Percentiles rank a stretch among this genome's conserved stretches.
Evolutionary conservation across 2,113 vertebrate species (phyloP).

Genomic region (Lasiurus borealis): DNA sequence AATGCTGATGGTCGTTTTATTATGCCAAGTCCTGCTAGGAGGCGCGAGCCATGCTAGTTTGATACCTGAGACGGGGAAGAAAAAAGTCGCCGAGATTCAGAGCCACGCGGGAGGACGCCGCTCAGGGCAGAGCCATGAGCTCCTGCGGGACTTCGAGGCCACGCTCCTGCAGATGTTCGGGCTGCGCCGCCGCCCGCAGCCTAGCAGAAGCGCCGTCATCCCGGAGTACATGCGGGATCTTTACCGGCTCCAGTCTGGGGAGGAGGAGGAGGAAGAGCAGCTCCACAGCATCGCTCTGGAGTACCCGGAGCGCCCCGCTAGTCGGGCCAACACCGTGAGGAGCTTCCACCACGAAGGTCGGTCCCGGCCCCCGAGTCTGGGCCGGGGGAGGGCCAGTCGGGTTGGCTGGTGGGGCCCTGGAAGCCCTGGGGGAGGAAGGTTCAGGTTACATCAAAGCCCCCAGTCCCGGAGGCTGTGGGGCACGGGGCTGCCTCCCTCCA

Average conservation of each 20-base stretch:
- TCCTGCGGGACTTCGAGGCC: slow-evolving; percentile 99
- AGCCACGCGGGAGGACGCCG: slow-evolving; percentile 91
- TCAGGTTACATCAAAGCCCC: slow-evolving; percentile 76
- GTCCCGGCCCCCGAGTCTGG: slow-evolving; percentile 66
- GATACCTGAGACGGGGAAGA: slow-evolving; percentile 98
- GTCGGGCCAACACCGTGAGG: slow-evolving; percentile 98
- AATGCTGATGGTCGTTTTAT: slow-evolving; percentile 99
- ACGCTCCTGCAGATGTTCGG: slow-evolving; percentile 99
- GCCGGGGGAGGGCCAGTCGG: slow-evolving; percentile 35
- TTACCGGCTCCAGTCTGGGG: slow-evolving; percentile 97
- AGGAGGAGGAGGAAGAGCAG: slow-evolving; percentile 91
- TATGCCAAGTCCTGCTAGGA: slow-evolving; percentile 99
- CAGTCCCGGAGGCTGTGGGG: slow-evolving; percentile 8
- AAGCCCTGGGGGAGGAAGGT: slow-evolving; percentile 39
- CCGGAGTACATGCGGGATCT: slow-evolving; percentile 98
- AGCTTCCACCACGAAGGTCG: slow-evolving; percentile 99
- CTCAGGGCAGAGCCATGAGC: slow-evolving; percentile 94
- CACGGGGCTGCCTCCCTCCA: slow-evolving; percentile 58
- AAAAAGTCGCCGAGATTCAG: slow-evolving; percentile 95
- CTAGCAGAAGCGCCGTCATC: slow-evolving; percentile 93
- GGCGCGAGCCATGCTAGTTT: slow-evolving; percentile 98
- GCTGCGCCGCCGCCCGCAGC: slow-evolving; percentile 96
- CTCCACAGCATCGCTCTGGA: slow-evolving; percentile 90
- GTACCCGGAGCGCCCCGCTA: slow-evolving; percentile 96
- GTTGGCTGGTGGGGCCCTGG: slow-evolving; percentile 3